A percentile compares a stretch with the other conserved stretches of the same genome.
Evolutionary conservation across 2,113 vertebrate species (phyloP).

Genomic region (Leiothrix lutea): DNA sequence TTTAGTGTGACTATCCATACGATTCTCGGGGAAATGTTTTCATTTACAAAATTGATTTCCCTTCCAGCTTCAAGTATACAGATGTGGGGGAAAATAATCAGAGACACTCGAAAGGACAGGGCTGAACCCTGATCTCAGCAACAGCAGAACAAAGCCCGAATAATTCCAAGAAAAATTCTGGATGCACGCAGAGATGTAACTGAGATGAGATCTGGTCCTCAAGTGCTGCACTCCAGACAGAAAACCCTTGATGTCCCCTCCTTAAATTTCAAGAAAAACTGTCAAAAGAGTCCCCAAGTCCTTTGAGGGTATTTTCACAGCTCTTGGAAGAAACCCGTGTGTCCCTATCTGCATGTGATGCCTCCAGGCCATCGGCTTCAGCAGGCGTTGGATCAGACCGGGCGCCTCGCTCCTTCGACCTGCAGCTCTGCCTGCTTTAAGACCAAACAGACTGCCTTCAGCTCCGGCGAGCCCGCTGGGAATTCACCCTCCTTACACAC

Average conservation of each 20-base stretch:
- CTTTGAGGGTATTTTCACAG: not conserved
- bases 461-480: not conserved
- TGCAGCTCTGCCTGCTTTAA: not conserved
- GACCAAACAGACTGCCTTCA: not conserved
- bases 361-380: conserved; percentile 12
- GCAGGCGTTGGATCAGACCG: not conserved
- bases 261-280: not conserved
- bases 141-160: not conserved
- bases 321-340: not conserved
- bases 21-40: not conserved
- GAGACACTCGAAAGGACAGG: not conserved
- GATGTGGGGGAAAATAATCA: not conserved
- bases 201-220: not conserved
- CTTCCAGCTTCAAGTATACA: not conserved
- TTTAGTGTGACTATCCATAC: not conserved
- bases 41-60: not conserved
- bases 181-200: not conserved
- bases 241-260: not conserved
- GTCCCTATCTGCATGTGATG: not conserved
- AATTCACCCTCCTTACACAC: not conserved
- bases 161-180: not conserved
- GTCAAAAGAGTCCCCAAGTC: not conserved
- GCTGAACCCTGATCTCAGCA: not conserved
- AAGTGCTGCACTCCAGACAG: not conserved
- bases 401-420: not conserved